Conservation (phyloP, 2,888 invertebrate species). For the Athalia rosae region DNA sequence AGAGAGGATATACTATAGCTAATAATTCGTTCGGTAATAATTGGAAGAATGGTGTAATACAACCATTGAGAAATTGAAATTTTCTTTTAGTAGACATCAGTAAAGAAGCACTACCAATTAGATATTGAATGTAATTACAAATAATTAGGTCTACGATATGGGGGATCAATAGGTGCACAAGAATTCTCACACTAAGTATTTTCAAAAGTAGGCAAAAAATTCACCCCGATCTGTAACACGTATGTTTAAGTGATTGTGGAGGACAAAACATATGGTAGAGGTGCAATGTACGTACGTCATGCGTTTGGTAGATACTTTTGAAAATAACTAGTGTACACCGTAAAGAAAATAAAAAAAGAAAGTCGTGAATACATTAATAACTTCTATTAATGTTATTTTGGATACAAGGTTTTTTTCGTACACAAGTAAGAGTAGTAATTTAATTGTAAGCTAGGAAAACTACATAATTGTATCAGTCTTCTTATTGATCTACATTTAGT, state of each 20-base stretch:
- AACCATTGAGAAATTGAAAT: too few relatives aligned
- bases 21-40: too few relatives aligned
- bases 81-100: too few relatives aligned
- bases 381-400: conserved; percentile 34
- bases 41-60: too few relatives aligned
- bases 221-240: conserved; percentile 40
- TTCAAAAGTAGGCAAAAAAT: conserved; percentile 30
- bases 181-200: conserved; percentile 46
- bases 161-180: conserved; percentile 30
- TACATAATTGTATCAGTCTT: conserved; percentile 35
- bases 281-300: conserved; percentile 1
- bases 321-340: conserved; percentile 49
- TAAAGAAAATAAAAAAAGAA: conserved; percentile 40
- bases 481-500: conserved; percentile 24
- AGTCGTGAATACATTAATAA: conserved; percentile 34
- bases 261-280: conserved; percentile 12
- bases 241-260: conserved; percentile 26
- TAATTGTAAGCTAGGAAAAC: conserved; percentile 25
- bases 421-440: conserved; percentile 26
- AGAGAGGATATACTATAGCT: too few relatives aligned
- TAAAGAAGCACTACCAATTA: neutral
- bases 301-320: conserved; percentile 16
- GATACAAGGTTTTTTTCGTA: conserved; percentile 32
- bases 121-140: neutral
- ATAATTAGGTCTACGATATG: conserved; percentile 3